These are phyloP conservation scores for Ophonus ardosiacus DNA, from an alignment of 2,888 invertebrate genomes.

Conservation along the genomic window DNA sequence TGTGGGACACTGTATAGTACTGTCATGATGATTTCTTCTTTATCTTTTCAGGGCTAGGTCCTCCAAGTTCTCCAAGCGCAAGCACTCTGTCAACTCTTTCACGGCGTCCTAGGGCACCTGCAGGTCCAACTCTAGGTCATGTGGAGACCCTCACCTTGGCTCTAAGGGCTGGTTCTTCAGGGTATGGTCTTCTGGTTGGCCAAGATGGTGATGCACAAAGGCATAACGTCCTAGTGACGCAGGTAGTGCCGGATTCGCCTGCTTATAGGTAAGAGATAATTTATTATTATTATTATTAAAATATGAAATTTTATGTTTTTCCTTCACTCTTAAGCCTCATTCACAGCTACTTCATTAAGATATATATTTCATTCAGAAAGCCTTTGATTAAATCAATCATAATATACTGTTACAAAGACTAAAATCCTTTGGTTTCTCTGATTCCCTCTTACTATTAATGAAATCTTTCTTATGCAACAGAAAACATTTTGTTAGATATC, in stretches of 20 bases:
- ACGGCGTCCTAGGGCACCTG: conserved; percentile 71
- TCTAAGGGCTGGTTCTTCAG: conserved; percentile 76
- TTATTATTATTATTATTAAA: background rate
- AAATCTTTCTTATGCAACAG: too few relatives aligned
- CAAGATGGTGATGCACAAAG: conserved; percentile 75
- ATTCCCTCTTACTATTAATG: too few relatives aligned
- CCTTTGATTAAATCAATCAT: too few relatives aligned
- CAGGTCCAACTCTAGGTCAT: conserved; percentile 70
- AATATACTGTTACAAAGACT: too few relatives aligned
- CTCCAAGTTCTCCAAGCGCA: conserved; percentile 77
- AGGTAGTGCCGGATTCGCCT: conserved; percentile 78
- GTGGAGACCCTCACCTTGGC: conserved; percentile 78
- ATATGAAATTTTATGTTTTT: too few relatives aligned
- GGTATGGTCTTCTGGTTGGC: conserved; percentile 77
- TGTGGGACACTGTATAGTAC: too few relatives aligned
- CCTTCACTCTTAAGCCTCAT: too few relatives aligned
- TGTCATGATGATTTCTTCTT: too few relatives aligned
- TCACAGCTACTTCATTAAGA: too few relatives aligned
- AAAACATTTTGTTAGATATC: too few relatives aligned
- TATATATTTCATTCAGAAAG: too few relatives aligned
- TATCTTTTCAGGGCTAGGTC: conserved; percentile 68
- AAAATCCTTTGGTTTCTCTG: too few relatives aligned
- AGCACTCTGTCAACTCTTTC: conserved; percentile 77
- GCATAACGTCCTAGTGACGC: conserved; percentile 75
- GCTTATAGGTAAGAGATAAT: conserved; percentile 78